Percentiles rank a stretch among this genome's conserved stretches.
These are phyloP conservation scores for Aphelenchoides avenae DNA, from an alignment of 1,140 invertebrate genomes.

Conservation along the genomic window DNA sequence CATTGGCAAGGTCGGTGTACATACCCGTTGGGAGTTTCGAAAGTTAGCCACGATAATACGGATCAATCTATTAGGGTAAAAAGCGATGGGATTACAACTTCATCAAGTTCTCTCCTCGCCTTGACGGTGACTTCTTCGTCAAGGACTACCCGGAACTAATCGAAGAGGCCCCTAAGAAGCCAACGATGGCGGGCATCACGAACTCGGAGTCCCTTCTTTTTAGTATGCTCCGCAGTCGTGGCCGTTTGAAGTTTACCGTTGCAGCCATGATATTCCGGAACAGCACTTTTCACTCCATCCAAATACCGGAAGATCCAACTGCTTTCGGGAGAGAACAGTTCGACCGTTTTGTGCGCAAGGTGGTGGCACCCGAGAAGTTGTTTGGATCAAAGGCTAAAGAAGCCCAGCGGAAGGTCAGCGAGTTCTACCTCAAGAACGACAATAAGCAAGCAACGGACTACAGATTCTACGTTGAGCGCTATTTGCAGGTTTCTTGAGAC, in stretches of 20 bases:
- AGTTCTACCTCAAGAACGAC: slow-evolving; percentile 8
- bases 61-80: neutral
- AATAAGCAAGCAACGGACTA: slow-evolving; percentile 2
- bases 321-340: slow-evolving; percentile 16
- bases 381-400: slow-evolving; percentile 17
- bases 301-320: slow-evolving; percentile 1
- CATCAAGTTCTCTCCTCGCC: slow-evolving; percentile 22
- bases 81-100: slow-evolving; percentile 3
- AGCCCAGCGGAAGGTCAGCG: slow-evolving; percentile 21
- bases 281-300: neutral
- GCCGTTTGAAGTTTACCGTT: neutral
- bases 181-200: slow-evolving; percentile 16
- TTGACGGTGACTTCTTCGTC: slow-evolving; percentile 24
- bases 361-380: slow-evolving; percentile 4
- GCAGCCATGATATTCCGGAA: neutral
- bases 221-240: slow-evolving; percentile 15
- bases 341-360: slow-evolving; percentile 10
- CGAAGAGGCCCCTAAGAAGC: slow-evolving; percentile 12
- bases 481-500: slow-evolving; percentile 5
- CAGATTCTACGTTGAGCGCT: slow-evolving; percentile 9
- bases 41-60: slow-evolving; percentile 16
- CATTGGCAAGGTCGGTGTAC: no score
- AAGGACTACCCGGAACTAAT: slow-evolving; percentile 23
- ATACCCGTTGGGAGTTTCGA: slow-evolving; percentile 26
- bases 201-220: slow-evolving; percentile 13